These are phyloP conservation scores for Ctenopoma kingsleyae DNA, from an alignment of 2,797 vertebrate genomes.

Conservation along the genomic window DNA sequence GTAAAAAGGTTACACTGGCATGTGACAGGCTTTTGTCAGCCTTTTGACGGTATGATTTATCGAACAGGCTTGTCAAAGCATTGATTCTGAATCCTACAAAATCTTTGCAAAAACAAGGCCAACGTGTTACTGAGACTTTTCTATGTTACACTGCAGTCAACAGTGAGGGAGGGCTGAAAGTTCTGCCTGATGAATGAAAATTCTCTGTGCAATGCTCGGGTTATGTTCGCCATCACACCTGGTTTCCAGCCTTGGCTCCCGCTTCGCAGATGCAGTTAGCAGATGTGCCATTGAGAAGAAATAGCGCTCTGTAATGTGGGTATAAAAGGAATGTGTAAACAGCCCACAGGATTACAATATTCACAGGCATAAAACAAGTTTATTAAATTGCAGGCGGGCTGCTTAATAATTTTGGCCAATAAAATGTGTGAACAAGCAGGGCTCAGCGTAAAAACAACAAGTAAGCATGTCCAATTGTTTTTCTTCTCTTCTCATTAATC, in stretches of 20 bases:
- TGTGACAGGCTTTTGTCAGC: slow-evolving; percentile 4
- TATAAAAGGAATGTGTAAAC: slow-evolving; percentile 55
- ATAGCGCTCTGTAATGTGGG: slow-evolving; percentile 44
- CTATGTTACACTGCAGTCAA: slow-evolving; percentile 15
- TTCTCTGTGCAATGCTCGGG: slow-evolving; percentile 47
- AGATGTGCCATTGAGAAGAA: slow-evolving; percentile 70
- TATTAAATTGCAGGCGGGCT: slow-evolving; percentile 41
- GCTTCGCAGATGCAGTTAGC: slow-evolving; percentile 60
- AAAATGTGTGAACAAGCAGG: slow-evolving; percentile 28
- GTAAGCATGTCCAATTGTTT: slow-evolving; percentile 2
- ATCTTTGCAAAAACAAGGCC: slow-evolving; percentile 13
- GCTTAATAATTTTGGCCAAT: slow-evolving; percentile 34
- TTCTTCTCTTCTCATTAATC: slow-evolving; percentile 21
- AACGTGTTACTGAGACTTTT: neutral
- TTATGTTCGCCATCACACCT: slow-evolving; percentile 67
- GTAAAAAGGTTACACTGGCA: slow-evolving; percentile 4
- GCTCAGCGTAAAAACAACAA: slow-evolving; percentile 23
- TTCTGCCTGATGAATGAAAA: slow-evolving; percentile 29
- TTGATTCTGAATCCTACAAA: neutral
- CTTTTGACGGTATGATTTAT: neutral
- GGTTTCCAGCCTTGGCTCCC: slow-evolving; percentile 59
- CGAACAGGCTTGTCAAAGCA: neutral
- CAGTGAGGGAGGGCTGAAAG: slow-evolving; percentile 2
- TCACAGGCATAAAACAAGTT: slow-evolving; percentile 48
- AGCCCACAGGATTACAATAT: slow-evolving; percentile 63